Evolutionary conservation across 2,888 invertebrate species (phyloP).

Genomic region (Branchipolynoe longqiensis): DNA sequence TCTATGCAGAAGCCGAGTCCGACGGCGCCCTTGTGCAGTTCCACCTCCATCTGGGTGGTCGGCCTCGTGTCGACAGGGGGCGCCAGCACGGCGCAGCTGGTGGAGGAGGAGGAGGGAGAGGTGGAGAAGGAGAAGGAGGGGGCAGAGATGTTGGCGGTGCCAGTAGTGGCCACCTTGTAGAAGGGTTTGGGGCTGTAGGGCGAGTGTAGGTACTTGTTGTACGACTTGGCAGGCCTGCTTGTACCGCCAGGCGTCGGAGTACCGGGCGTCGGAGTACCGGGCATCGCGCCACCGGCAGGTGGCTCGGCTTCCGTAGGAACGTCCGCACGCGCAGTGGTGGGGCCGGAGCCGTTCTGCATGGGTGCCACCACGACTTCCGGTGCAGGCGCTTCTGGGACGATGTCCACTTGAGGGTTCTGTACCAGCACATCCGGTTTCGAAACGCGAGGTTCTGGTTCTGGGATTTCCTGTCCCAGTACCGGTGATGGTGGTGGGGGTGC

Average conservation of each 20-base stretch:
- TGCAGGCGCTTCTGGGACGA: no score
- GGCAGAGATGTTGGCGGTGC: background rate
- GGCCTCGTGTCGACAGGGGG: background rate
- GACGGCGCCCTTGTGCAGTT: constrained; percentile 87
- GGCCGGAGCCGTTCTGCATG: no score
- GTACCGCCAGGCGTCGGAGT: background rate
- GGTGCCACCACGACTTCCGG: no score
- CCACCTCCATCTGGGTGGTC: constrained; percentile 82
- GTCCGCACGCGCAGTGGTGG: no score
- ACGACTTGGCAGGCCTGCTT: background rate
- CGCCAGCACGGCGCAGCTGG: background rate
- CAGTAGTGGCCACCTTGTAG: constrained; percentile 14
- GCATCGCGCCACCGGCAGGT: background rate
- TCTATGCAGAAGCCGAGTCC: constrained; percentile 97
- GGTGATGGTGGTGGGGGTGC: no score
- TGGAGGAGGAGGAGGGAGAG: background rate
- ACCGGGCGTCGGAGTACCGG: background rate
- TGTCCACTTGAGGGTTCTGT: no score
- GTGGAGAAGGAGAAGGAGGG: background rate
- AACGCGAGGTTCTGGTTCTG: no score
- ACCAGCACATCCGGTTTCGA: no score
- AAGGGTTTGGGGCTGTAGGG: constrained; percentile 39
- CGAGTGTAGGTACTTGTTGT: background rate
- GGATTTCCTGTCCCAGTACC: no score
- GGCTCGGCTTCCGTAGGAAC: background rate